These are phyloP conservation scores for Hybognathus amarus DNA, from an alignment of 2,797 vertebrate species.

Conservation along the genomic window DNA sequence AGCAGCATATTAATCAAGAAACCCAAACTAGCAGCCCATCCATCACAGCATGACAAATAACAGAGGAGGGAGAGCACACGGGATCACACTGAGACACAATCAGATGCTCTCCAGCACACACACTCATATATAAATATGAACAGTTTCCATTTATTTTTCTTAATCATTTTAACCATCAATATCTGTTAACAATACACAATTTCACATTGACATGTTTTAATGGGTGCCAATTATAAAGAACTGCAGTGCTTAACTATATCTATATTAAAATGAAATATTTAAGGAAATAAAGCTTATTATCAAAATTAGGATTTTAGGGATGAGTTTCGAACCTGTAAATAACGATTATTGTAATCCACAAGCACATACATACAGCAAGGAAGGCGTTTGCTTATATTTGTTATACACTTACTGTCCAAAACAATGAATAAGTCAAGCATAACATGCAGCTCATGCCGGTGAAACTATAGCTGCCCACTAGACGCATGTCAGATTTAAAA, in stretches of 20 bases:
- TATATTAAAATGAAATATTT: background rate
- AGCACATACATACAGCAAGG: background rate
- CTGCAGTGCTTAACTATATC: background rate
- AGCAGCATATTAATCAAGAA: constrained; percentile 29
- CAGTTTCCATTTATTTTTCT: background rate
- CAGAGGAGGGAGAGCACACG: background rate
- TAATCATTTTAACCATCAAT: background rate
- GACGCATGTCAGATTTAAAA: background rate
- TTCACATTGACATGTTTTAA: background rate
- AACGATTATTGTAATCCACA: background rate
- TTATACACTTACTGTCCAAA: constrained; percentile 20
- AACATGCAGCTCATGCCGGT: background rate
- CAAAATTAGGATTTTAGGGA: background rate
- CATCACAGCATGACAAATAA: constrained; percentile 4
- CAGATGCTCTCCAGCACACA: background rate
- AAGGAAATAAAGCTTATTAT: background rate
- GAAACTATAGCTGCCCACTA: background rate
- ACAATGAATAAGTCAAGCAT: constrained; percentile 18
- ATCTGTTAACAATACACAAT: background rate
- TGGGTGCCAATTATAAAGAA: background rate
- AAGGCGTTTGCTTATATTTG: background rate
- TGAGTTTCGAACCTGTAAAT: background rate
- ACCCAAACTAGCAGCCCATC: background rate
- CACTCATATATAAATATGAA: background rate
- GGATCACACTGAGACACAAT: background rate